Conservation (phyloP, 2,888 invertebrate species). For the Folsomia candida region DNA sequence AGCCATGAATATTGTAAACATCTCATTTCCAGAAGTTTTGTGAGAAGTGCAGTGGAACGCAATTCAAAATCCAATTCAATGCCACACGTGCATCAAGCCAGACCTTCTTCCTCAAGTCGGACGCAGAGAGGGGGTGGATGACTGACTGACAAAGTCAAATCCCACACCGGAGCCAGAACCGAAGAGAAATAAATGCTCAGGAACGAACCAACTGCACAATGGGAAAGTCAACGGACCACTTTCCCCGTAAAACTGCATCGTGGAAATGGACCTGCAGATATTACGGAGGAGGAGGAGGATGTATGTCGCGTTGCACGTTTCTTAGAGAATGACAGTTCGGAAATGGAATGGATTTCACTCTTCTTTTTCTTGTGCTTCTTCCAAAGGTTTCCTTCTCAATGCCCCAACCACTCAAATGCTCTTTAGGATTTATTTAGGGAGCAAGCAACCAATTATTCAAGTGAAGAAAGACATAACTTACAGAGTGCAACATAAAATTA, state of each 20-base stretch:
- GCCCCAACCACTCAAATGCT: conserved; percentile 16
- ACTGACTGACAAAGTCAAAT: neutral
- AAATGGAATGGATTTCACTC: conserved; percentile 50
- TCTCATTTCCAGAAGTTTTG: neutral
- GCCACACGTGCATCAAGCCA: neutral
- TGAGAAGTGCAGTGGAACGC: neutral
- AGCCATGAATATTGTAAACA: neutral
- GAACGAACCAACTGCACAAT: neutral
- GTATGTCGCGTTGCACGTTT: conserved; percentile 35
- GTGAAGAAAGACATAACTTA: neutral
- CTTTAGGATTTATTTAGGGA: neutral
- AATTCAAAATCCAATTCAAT: neutral
- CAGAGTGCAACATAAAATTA: neutral
- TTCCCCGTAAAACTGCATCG: neutral
- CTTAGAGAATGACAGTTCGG: conserved; percentile 47
- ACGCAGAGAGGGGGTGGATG: neutral
- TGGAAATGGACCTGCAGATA: neutral
- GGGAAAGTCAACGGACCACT: neutral
- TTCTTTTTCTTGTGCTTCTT: conserved; percentile 25
- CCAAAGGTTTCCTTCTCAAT: conserved; percentile 13
- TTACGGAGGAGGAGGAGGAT: conserved; percentile 22
- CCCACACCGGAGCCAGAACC: neutral
- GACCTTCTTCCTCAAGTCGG: neutral
- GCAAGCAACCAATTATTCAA: neutral
- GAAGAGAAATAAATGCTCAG: neutral